A percentile compares a stretch with the other conserved stretches of the same genome.
phyloP scores from a whole-genome alignment of 2,113 vertebrate species.

The Brachyistius frenatus region DNA sequence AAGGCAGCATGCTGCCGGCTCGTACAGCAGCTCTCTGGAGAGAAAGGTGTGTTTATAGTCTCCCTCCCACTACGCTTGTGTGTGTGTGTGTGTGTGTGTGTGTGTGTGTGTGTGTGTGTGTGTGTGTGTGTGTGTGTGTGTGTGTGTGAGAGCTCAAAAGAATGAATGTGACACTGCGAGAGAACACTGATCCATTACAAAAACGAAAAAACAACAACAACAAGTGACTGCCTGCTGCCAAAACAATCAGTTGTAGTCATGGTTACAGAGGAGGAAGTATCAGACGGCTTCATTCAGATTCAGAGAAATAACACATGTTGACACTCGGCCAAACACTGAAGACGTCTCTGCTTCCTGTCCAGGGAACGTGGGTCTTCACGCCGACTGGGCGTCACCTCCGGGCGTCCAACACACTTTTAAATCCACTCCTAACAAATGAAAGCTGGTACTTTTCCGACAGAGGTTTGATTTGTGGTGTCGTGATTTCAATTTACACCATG shows the following conservation, averaged over 20 bases:
- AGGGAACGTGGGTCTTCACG: too few species aligned
- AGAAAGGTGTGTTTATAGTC: conserved; percentile 45
- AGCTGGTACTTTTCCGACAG: too few species aligned
- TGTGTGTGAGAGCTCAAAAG: neutral
- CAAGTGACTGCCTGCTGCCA: neutral
- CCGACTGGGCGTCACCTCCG: too few species aligned
- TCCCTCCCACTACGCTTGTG: neutral
- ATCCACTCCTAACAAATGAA: too few species aligned
- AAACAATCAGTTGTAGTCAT: neutral
- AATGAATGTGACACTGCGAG: neutral
- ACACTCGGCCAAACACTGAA: too few species aligned
- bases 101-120: neutral
- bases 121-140: neutral
- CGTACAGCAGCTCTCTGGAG: conserved; percentile 27
- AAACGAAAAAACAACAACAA: neutral
- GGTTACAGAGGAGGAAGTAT: neutral
- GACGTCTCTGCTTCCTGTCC: too few species aligned
- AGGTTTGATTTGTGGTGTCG: too few species aligned
- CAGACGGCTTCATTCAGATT: neutral
- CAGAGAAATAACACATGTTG: neutral
- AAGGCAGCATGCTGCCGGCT: conserved; percentile 39
- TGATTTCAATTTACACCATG: too few species aligned
- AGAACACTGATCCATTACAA: neutral
- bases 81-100: neutral
- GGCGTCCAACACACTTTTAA: too few species aligned